These are phyloP conservation scores for Apeira syringaria DNA, from an alignment of 2,888 invertebrate genomes.

Conservation along the genomic window DNA sequence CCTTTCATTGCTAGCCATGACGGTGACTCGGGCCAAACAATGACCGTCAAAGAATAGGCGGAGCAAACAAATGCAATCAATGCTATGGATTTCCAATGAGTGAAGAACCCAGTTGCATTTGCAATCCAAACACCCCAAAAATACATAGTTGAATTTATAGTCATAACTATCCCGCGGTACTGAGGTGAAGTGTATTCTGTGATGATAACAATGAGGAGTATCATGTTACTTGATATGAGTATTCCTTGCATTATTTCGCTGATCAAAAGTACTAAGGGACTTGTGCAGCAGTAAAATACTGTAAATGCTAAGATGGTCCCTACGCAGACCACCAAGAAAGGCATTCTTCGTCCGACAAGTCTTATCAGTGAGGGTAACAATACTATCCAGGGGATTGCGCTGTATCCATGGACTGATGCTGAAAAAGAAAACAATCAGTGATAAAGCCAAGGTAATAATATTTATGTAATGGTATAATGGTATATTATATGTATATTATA, in stretches of 20 bases:
- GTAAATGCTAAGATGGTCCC: slow-evolving; percentile 29
- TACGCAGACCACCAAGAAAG: slow-evolving; percentile 26
- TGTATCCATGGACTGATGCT: slow-evolving; percentile 29
- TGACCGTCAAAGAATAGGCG: slow-evolving; percentile 25
- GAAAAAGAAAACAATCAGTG: neutral
- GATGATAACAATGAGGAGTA: slow-evolving; percentile 28
- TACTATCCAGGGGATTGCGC: slow-evolving; percentile 30
- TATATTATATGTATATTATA: too few relatives aligned
- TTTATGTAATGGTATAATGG: too few relatives aligned
- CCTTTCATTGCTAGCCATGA: slow-evolving; percentile 42
- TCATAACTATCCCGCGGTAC: slow-evolving; percentile 38
- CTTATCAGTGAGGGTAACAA: slow-evolving; percentile 25
- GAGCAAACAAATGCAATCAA: slow-evolving; percentile 30
- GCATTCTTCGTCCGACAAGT: slow-evolving; percentile 30
- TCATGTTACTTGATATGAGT: slow-evolving; percentile 22
- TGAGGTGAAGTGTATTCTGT: slow-evolving; percentile 39
- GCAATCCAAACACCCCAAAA: slow-evolving; percentile 40
- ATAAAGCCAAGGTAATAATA: too few relatives aligned
- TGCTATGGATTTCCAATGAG: slow-evolving; percentile 36
- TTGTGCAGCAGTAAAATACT: slow-evolving; percentile 35
- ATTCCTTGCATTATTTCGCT: slow-evolving; percentile 36
- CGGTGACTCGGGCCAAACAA: slow-evolving; percentile 34
- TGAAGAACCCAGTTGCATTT: slow-evolving; percentile 38
- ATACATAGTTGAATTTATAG: slow-evolving; percentile 36
- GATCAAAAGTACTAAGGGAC: slow-evolving; percentile 33